These are phyloP conservation scores for Venustoraphidia nigricollis DNA, from an alignment of 2,888 invertebrate genomes.

Conservation along the genomic window DNA sequence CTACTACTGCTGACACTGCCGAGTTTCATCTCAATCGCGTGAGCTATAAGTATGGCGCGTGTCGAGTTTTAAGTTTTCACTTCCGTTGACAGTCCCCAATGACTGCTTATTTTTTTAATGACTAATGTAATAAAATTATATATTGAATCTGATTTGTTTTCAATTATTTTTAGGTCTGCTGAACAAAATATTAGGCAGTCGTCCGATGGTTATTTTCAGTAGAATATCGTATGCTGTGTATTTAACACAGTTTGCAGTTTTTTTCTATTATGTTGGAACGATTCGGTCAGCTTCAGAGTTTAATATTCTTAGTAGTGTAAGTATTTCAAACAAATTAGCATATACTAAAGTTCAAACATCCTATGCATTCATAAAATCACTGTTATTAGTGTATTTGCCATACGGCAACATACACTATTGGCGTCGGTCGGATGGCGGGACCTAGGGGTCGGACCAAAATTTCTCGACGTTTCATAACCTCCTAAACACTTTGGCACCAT, in stretches of 20 bases:
- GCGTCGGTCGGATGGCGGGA: too few species aligned
- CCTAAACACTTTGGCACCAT: too few species aligned
- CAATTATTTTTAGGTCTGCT: constrained; percentile 28
- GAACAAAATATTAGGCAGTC: constrained; percentile 34
- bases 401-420: too few species aligned
- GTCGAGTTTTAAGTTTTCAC: neutral
- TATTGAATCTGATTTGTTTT: neutral
- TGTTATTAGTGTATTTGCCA: too few species aligned
- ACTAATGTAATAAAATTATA: neutral
- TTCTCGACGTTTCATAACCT: too few species aligned
- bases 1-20: too few species aligned
- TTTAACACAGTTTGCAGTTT: constrained; percentile 47
- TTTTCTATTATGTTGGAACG: constrained; percentile 47
- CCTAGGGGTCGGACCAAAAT: too few species aligned
- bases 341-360: neutral
- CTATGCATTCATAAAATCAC: neutral
- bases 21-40: too few species aligned
- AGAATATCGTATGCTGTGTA: constrained; percentile 51
- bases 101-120: neutral
- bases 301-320: constrained; percentile 39
- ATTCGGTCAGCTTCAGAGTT: constrained; percentile 42
- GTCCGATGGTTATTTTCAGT: constrained; percentile 42
- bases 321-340: constrained; percentile 13
- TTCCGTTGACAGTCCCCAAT: neutral
- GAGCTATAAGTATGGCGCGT: too few species aligned